phyloP scores from a whole-genome alignment of 30 jellyfish, hydroid and myxozoan genomes.

The Mastigias papua region DNA sequence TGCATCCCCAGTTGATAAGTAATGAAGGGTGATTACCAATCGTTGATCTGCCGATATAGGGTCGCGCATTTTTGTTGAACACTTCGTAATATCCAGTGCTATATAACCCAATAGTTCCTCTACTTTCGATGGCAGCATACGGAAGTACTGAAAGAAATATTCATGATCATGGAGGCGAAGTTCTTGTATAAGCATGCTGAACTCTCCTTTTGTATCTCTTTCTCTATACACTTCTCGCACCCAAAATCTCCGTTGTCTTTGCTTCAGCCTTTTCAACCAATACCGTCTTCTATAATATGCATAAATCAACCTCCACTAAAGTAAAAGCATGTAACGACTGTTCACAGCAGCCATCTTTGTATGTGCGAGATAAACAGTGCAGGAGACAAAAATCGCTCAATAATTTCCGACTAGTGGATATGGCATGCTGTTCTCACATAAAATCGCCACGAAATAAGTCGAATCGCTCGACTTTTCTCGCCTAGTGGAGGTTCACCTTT shows the following conservation, averaged over 20 bases:
- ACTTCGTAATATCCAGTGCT: constrained; percentile 3
- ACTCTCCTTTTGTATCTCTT: constrained; percentile 7
- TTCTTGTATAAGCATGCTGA: neutral
- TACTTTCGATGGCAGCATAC: constrained; percentile 21
- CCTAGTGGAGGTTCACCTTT: no score
- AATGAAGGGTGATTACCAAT: neutral
- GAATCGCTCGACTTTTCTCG: no score
- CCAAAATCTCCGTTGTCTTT: no score
- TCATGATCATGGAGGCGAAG: no score
- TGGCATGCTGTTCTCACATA: neutral
- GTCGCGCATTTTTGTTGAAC: neutral
- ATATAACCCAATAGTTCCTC: constrained; percentile 19
- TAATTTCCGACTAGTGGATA: neutral
- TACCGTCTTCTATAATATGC: neutral
- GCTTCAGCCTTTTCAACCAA: no score
- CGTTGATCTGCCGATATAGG: neutral
- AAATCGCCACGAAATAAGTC: neutral
- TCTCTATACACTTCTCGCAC: no score
- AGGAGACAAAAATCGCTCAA: neutral
- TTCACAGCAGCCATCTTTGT: neutral
- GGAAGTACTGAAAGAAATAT: constrained; percentile 6
- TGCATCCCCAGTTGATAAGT: constrained; percentile 60
- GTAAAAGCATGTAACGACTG: neutral
- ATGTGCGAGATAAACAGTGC: neutral
- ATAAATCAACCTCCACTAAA: no score